These are phyloP conservation scores for Liparis tanakae DNA, from an alignment of 2,797 vertebrate species.

Conservation along the genomic window DNA sequence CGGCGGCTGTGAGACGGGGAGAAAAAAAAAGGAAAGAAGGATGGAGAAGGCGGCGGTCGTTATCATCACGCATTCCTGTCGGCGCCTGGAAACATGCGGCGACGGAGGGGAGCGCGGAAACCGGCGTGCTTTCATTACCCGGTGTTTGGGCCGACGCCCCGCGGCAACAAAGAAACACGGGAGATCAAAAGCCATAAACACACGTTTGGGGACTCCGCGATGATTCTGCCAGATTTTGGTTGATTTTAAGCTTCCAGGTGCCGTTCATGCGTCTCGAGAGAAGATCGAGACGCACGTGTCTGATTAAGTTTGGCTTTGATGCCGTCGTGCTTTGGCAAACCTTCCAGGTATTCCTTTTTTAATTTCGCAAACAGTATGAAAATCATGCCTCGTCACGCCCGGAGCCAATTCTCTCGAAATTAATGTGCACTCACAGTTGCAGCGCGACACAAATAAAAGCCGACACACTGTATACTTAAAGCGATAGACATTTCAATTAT, in stretches of 20 bases:
- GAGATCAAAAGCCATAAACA: conserved; percentile 10
- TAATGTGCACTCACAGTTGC: not conserved
- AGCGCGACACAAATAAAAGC: not conserved
- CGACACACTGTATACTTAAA: not conserved
- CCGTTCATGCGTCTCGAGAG: not conserved
- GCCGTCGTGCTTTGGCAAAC: not conserved
- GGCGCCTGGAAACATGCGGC: not conserved
- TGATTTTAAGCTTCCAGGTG: conserved; percentile 12
- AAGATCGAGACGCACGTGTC: not conserved
- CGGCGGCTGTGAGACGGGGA: conserved; percentile 39
- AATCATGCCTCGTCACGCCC: not conserved
- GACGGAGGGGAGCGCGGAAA: conserved; percentile 22
- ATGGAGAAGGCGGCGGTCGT: conserved; percentile 22
- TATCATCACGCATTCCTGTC: conserved; percentile 25
- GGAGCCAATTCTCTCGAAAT: not conserved
- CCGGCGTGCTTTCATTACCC: not conserved
- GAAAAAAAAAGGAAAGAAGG: conserved; percentile 23
- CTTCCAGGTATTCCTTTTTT: conserved; percentile 5
- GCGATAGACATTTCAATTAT: not conserved
- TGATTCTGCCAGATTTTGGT: not conserved
- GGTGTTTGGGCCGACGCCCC: not conserved
- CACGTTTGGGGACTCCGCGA: not conserved
- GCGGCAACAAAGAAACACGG: conserved; percentile 5
- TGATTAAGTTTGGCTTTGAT: not conserved
- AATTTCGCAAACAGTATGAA: conserved; percentile 4